Conservation (phyloP, 2,797 vertebrate species). For the Neomorphus geoffroyi region DNA sequence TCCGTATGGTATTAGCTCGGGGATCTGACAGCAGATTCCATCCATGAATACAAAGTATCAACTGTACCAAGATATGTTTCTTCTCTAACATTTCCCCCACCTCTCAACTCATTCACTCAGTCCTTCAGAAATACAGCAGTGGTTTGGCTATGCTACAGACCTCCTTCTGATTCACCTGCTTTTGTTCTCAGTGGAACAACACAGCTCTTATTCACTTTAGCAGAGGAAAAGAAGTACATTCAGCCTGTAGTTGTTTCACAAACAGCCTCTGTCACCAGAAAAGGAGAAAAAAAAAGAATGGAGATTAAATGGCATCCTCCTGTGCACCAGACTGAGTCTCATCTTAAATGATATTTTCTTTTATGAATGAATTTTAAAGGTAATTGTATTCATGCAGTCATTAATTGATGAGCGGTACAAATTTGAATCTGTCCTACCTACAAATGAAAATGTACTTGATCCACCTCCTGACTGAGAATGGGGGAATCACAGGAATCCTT, state of each 20-base stretch:
- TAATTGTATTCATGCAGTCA: background rate
- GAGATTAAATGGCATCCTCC: background rate
- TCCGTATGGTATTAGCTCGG: background rate
- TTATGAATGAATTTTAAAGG: background rate
- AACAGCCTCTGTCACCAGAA: background rate
- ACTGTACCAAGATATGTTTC: background rate
- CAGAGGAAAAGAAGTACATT: background rate
- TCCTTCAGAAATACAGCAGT: background rate
- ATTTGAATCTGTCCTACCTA: background rate
- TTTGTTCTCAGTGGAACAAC: background rate
- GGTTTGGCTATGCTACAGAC: background rate
- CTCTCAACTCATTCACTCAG: background rate
- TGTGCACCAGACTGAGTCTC: background rate
- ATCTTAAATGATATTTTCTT: background rate
- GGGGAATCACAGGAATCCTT: background rate
- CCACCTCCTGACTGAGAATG: background rate
- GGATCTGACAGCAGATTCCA: background rate
- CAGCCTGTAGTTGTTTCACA: background rate
- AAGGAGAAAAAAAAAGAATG: background rate
- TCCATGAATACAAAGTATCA: background rate
- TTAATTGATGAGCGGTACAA: background rate
- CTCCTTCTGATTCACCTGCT: background rate
- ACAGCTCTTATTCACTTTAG: background rate
- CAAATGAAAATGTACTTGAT: background rate
- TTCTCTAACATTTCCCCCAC: background rate